Evolutionary conservation across 2,797 vertebrate species (phyloP).

Genomic region (Cephalopachus bancanus): DNA sequence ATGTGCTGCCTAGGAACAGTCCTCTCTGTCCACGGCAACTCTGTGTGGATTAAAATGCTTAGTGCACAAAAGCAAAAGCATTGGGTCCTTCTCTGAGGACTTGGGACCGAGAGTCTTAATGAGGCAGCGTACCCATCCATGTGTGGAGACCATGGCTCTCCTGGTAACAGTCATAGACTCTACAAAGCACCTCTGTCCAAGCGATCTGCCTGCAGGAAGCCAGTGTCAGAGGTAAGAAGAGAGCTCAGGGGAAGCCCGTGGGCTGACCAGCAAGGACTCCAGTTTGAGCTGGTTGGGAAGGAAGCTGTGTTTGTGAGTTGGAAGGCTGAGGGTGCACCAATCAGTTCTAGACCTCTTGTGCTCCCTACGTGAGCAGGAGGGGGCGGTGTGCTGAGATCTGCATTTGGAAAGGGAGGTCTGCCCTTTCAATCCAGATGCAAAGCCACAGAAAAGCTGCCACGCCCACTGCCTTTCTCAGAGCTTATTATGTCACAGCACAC

Average conservation of each 20-base stretch:
- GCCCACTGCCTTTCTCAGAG: too few relatives aligned
- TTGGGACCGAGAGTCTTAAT: accelerated
- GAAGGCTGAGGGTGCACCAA: accelerated
- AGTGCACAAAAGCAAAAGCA: background rate
- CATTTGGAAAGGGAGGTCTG: background rate
- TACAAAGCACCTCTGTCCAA: background rate
- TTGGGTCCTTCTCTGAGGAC: background rate
- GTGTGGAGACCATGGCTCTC: background rate
- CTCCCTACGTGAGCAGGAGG: accelerated
- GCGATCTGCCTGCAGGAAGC: background rate
- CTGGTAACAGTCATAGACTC: background rate
- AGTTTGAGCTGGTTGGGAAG: background rate
- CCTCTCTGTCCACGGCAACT: background rate
- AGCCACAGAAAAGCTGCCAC: accelerated
- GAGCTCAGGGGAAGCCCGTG: too few relatives aligned
- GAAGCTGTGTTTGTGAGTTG: background rate
- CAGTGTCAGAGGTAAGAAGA: background rate
- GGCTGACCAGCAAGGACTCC: background rate
- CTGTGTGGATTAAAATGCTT: background rate
- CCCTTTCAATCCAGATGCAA: too few relatives aligned
- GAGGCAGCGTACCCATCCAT: accelerated
- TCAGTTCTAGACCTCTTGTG: accelerated
- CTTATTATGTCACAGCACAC: accelerated
- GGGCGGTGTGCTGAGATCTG: accelerated
- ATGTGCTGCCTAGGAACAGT: accelerated